Conservation (phyloP, 2,113 vertebrate species). For the Mus pahari region DNA sequence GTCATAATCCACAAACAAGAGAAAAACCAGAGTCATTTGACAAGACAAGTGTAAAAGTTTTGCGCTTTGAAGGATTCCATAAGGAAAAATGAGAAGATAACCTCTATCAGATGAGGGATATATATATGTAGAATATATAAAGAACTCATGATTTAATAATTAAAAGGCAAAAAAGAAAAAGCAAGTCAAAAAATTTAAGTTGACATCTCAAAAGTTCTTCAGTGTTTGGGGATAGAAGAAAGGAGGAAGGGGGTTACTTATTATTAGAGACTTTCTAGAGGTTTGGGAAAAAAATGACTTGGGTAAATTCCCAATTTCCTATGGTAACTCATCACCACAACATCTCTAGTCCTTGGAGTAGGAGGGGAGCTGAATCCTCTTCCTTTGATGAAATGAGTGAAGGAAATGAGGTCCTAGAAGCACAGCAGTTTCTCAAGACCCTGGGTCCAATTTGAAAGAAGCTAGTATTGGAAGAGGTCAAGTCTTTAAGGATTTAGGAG, state of each 20-base stretch:
- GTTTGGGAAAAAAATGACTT: background rate
- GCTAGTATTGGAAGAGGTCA: background rate
- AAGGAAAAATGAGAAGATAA: background rate
- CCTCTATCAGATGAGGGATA: background rate
- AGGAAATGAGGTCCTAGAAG: background rate
- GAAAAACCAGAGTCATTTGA: background rate
- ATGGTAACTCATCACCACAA: background rate
- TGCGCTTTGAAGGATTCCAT: background rate
- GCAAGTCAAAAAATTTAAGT: background rate
- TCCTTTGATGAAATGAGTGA: background rate
- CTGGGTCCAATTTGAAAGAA: background rate
- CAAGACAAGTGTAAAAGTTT: background rate
- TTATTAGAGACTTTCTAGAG: background rate
- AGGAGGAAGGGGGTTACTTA: background rate
- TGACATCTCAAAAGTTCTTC: background rate
- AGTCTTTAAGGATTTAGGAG: background rate
- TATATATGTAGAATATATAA: background rate
- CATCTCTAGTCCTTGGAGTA: background rate
- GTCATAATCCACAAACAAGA: background rate
- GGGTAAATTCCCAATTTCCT: constrained; percentile 28
- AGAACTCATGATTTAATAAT: background rate
- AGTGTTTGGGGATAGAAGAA: background rate
- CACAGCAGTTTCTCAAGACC: background rate
- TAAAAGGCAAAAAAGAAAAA: background rate
- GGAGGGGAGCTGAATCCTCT: background rate